Base-by-base conservation (phyloP, 2,797 vertebrate species). In the Urocyon cinereoargenteus region DNA sequence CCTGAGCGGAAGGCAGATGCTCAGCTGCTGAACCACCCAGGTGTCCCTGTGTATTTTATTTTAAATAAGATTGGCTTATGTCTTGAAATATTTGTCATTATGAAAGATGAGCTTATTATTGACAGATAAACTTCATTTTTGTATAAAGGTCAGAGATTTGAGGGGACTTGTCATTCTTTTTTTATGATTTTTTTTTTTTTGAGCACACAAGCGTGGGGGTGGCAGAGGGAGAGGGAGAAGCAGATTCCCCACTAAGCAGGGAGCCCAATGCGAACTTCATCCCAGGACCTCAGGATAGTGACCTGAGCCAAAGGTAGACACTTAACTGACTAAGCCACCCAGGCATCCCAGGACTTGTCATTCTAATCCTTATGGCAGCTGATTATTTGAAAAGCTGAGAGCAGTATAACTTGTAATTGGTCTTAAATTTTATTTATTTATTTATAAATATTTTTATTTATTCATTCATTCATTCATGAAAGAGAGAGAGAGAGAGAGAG, bases 381-480 rank as follows among this genome's bases (percentile, higher is more conserved):
- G 79, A 90, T 93, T 77, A 88, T 55, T 95, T 86, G 61, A 91
- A 96, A 97, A 81, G 31, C 40, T 92, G 36, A 81, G 61, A 81
- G 83, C 49, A 49, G 6, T 90, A 61, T 86, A 90, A 70, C 73
- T 83, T 95, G 36, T 86, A 93, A 83, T n/a, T 95, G 26, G 31
- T 86, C 18, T 94, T 95, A 83, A 91, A 73, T 95, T 90, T 61
- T 75, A 49, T 31, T 75, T 75, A 49, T 45, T 45, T 45, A 45
- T 45, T 45, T 45, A 45, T 45, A 7, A 45, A 45, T 45, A 45
- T 45, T 45, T 45, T 45, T 45, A 45, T 40, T 40, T 6, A 40
- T 45, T 45, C 40, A 45, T 45, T 45, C 36, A 36, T 36, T 36
- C 40, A 45, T 45, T 45, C 40, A 45, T 45, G 40, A 40, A 6